Percentiles rank a stretch among this genome's conserved stretches.
Conservation (phyloP, 2,888 invertebrate genomes). For the Lasioglossum vierecki region DNA sequence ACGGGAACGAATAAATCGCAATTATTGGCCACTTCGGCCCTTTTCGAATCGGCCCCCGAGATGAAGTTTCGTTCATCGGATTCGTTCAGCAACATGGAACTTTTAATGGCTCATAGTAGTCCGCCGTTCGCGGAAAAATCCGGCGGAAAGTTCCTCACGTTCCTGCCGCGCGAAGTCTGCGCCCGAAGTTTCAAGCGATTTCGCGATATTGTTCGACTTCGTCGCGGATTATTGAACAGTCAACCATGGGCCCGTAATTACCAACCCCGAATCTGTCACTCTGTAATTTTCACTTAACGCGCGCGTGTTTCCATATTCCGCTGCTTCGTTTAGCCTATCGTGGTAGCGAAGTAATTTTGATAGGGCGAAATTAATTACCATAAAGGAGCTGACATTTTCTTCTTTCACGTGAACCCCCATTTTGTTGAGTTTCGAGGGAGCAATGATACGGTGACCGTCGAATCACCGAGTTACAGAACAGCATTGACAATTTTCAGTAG, state of each 20-base stretch:
- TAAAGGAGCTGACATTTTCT: background rate
- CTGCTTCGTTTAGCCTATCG: background rate
- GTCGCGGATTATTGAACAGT: slow-evolving; percentile 44
- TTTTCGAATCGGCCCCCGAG: slow-evolving; percentile 41
- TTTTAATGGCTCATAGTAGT: slow-evolving; percentile 67
- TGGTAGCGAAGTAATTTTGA: background rate
- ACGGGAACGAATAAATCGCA: slow-evolving; percentile 59
- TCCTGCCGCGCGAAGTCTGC: slow-evolving; percentile 43
- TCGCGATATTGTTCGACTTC: slow-evolving; percentile 60
- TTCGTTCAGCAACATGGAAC: slow-evolving; percentile 68
- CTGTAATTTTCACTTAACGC: background rate
- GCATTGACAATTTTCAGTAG: background rate
- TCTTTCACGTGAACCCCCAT: background rate
- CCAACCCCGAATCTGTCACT: slow-evolving; percentile 1
- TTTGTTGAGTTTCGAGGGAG: background rate
- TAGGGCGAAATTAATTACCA: background rate
- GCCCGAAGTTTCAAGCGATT: slow-evolving; percentile 62
- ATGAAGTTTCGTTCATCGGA: slow-evolving; percentile 65
- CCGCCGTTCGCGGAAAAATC: slow-evolving; percentile 52
- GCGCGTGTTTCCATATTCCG: background rate
- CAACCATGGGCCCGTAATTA: slow-evolving; percentile 28
- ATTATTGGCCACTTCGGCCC: slow-evolving; percentile 68
- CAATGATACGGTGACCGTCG: background rate
- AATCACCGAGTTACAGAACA: background rate
- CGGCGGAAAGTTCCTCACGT: slow-evolving; percentile 44